Evolutionary conservation across 2,113 vertebrate genomes (phyloP).

Genomic region (Brachyistius frenatus): DNA sequence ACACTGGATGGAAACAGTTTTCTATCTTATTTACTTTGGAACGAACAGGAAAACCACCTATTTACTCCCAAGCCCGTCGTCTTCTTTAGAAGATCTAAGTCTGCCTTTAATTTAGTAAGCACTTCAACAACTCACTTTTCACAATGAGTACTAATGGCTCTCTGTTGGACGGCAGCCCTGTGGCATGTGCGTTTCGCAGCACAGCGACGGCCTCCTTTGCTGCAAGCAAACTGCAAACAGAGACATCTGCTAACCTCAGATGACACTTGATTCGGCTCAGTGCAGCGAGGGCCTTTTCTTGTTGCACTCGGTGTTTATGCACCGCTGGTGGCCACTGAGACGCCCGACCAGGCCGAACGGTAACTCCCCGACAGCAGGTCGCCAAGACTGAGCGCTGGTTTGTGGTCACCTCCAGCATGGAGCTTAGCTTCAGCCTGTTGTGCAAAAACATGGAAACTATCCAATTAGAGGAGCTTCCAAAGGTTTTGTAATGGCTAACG

Average conservation of each 20-base stretch:
- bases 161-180: slow-evolving; percentile 50
- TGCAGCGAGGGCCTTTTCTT: slow-evolving; percentile 23
- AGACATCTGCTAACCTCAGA: slow-evolving; percentile 59
- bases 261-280: slow-evolving; percentile 39
- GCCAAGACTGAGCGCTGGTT: slow-evolving; percentile 26
- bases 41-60: slow-evolving; percentile 74
- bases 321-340: slow-evolving; percentile 29
- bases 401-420: slow-evolving; percentile 49
- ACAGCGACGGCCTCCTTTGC: slow-evolving; percentile 41
- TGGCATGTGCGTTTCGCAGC: slow-evolving; percentile 43
- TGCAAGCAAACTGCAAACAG: slow-evolving; percentile 47
- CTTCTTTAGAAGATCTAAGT: slow-evolving; percentile 60
- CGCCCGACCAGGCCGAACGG: slow-evolving; percentile 1
- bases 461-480: slow-evolving; percentile 18
- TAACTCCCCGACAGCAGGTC: slow-evolving; percentile 25
- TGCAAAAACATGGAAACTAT: slow-evolving; percentile 31
- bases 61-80: slow-evolving; percentile 65
- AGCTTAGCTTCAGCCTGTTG: slow-evolving; percentile 29
- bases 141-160: slow-evolving; percentile 73
- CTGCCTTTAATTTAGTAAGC: slow-evolving; percentile 77
- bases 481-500: neutral
- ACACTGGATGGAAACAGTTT: slow-evolving; percentile 82
- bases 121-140: slow-evolving; percentile 69
- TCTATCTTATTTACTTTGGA: slow-evolving; percentile 79
- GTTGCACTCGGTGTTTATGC: slow-evolving; percentile 34